Base-by-base conservation (phyloP, 2,888 invertebrate genomes). In the Drosophila niveifrons region DNA sequence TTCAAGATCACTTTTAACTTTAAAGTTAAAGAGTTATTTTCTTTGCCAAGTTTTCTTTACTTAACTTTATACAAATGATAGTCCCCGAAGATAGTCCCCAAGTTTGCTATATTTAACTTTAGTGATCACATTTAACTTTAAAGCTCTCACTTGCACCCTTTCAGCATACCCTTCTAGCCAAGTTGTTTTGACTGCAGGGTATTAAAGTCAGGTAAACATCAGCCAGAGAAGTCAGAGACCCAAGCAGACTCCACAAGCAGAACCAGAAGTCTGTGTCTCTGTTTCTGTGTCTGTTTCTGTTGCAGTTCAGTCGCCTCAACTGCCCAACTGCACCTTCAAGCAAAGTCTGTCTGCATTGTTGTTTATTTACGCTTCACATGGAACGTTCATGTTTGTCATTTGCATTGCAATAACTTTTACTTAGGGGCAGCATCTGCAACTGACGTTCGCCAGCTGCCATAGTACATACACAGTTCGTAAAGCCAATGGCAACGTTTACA, bases 391-490 rank as follows among this genome's bases (percentile, higher is more conserved):
- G 88, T 88, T 83, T 83, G 83, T 83, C 83, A 83, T 83, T 83
- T 68, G 78, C 78, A 78, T 86, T 88, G 88, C 83, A 88, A 83
- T 83, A 83, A 83, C 88, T 83, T 83, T 75, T 73, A 70, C 75
- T 78, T 64, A 47, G 66, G 13, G 70, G 75, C 86, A 86, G 75
- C 86, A 86, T 82, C 86, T 80, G 87, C 71, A 72, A 59, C 71
- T 23, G 23, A 66, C 77, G 57, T 65, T 75, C n/a, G 10, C 56
- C 64, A 61, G 73, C 46, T 72, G 67, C 58, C 55, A 52, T 2
- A 15, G 8, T 13, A 59, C 43, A 56, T n/a, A n/a, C n/a, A n/a
- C n/a, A n/a, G n/a, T n/a, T n/a, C n/a, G n/a, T n/a, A 39, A 29
- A 41, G 39, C 13, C 43, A 56, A 51, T 36, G 46, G 55, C 68